Evolutionary conservation across 1,140 invertebrate genomes (phyloP).

Genomic region (Tetragnatha versicolor): DNA sequence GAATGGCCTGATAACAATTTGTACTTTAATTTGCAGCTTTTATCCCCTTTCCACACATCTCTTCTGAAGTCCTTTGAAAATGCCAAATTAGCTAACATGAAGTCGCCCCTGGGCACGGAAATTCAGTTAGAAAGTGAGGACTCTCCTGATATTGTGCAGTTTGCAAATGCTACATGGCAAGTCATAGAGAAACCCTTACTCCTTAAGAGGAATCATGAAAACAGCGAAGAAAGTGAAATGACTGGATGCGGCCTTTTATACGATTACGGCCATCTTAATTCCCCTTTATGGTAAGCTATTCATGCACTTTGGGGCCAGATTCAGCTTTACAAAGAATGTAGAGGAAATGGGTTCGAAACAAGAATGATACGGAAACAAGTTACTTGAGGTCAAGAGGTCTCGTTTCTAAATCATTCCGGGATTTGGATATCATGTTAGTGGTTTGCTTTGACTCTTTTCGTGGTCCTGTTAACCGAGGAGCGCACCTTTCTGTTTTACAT

Average conservation of each 20-base stretch:
- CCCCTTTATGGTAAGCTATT: constrained; percentile 31
- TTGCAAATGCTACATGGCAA: background rate
- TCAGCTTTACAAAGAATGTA: too few species aligned
- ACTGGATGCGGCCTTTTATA: constrained; percentile 16
- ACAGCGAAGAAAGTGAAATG: constrained; percentile 13
- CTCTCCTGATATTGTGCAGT: background rate
- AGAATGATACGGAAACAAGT: too few species aligned
- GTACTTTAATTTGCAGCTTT: constrained; percentile 32
- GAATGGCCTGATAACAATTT: too few species aligned
- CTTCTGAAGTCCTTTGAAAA: constrained; percentile 46
- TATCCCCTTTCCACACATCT: constrained; percentile 37
- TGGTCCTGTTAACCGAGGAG: too few species aligned
- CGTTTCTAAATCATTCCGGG: too few species aligned
- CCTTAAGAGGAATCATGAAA: constrained; percentile 17
- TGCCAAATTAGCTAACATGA: constrained; percentile 31
- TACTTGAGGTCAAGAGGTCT: too few species aligned
- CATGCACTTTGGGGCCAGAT: too few species aligned
- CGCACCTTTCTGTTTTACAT: too few species aligned
- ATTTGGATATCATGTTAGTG: too few species aligned
- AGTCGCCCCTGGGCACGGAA: constrained; percentile 3
- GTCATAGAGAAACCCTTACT: constrained; percentile 31
- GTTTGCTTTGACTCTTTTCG: too few species aligned
- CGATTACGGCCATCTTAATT: constrained; percentile 17
- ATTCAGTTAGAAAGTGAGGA: background rate
- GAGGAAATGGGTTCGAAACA: too few species aligned